Evolutionary conservation across 2,113 vertebrate genomes (phyloP), one percentile per base, ranked within the genome.

Genomic region (Leuciscus idus): DNA sequence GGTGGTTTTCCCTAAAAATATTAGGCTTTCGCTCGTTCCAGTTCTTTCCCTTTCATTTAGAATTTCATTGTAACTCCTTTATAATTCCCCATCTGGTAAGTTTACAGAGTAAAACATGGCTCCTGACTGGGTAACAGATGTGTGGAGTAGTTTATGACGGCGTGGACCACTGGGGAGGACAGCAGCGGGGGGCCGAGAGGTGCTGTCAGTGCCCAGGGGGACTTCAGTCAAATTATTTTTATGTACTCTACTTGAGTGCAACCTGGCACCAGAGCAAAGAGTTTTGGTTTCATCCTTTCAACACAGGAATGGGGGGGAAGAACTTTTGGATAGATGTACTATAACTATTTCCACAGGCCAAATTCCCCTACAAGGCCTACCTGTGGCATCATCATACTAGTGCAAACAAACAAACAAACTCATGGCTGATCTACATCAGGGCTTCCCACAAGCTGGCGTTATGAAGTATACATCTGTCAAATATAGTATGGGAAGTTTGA

Each of bases 61-160:
- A 87, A 86, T 88, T 89, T 89, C 86, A 89, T 70, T 92, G 91
- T 93, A 94, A 93, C 89, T 90, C 91, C 89, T 91, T 86, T 92
- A 94, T 92, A 91, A 93, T 87, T 91, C 90, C 89, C 91, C 94
- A 94, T 95, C 94, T 95, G 94, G 93, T 89, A 91, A 87, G 84
- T 94, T 94, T 92, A 95, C 93, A 93, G 93, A 95, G 94, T 93
- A 73, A 55, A 92, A 90, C 89, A 84, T 88, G 90, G 90, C 91
- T 94, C 89, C 93, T 93, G 91, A 93, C 94, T 95, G 93, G 48
- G 93, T 88, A 90, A 92, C 94, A 94, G 93, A 95, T 95, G 94
- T 95, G 92, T 87, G 90, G 89, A 12, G 52, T 90, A 90, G 92
- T 95, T 94, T 95, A 94, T 90, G 87, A 91, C 87, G 90, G 90